phyloP scores from a whole-genome alignment of 1,140 invertebrate genomes.

The Drosophila arizonae region DNA sequence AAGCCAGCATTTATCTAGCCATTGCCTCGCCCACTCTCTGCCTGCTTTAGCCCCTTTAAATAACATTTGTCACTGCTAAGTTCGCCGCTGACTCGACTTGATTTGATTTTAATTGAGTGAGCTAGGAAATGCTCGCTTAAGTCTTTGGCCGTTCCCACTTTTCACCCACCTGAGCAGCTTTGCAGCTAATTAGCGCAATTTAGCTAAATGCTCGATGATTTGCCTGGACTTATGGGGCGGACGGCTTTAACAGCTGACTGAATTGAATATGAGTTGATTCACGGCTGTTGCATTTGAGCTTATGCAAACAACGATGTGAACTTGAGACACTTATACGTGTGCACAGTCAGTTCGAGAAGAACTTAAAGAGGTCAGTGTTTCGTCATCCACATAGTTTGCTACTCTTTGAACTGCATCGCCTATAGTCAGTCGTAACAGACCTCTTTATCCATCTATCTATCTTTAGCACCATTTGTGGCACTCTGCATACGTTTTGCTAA shows the following conservation, averaged over 20 bases:
- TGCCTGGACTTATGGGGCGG: constrained; percentile 31
- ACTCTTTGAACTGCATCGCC: constrained; percentile 1
- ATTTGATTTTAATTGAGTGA: constrained; percentile 36
- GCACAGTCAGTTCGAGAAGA: background rate
- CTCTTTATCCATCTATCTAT: constrained; percentile 22
- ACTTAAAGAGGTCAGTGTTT: constrained; percentile 13
- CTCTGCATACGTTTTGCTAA: constrained; percentile 37
- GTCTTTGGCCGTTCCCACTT: constrained; percentile 10
- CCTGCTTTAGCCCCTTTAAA: too few species aligned
- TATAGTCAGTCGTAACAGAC: background rate
- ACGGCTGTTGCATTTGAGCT: constrained; percentile 24
- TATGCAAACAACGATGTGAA: constrained; percentile 60
- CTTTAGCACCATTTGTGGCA: constrained; percentile 38
- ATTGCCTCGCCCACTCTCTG: too few species aligned
- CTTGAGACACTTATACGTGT: constrained; percentile 41
- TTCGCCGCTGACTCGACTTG: constrained; percentile 3
- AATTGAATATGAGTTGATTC: background rate
- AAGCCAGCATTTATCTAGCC: too few species aligned
- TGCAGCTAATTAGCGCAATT: constrained; percentile 33
- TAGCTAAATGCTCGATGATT: constrained; percentile 33
- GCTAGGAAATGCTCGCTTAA: constrained; percentile 8
- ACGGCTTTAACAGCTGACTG: constrained; percentile 24
- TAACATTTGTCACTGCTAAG: too few species aligned
- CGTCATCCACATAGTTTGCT: background rate
- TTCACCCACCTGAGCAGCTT: constrained; percentile 15